A percentile compares a stretch with the other conserved stretches of the same genome.
These are phyloP conservation scores for Candoia aspera DNA, from an alignment of 2,113 vertebrate genomes.

Conservation along the genomic window DNA sequence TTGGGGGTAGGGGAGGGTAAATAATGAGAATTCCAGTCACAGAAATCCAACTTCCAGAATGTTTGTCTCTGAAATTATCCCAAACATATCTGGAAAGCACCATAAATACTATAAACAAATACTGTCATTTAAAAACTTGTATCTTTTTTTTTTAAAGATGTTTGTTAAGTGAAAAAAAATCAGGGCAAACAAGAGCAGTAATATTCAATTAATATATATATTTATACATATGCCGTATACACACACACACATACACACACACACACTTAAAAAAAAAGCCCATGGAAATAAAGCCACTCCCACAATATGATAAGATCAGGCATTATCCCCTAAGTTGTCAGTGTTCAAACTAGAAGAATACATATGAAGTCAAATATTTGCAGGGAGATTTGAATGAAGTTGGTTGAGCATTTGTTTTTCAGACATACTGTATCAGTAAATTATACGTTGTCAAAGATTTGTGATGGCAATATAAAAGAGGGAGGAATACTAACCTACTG, in stretches of 20 bases:
- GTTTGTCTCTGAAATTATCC: not conserved
- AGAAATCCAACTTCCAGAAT: not conserved
- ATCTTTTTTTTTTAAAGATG: not conserved
- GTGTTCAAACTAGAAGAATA: not conserved
- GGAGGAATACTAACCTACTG: not conserved
- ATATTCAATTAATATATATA: too few species aligned
- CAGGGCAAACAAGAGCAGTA: not conserved
- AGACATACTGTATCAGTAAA: not conserved
- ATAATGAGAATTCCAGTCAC: not conserved
- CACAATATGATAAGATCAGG: not conserved
- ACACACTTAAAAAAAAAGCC: not conserved
- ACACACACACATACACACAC: too few species aligned
- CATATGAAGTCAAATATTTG: not conserved
- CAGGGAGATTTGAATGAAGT: not conserved
- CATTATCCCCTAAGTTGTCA: not conserved
- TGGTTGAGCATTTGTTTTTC: not conserved
- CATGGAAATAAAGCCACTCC: not conserved
- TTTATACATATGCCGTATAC: too few species aligned
- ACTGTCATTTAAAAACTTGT: not conserved
- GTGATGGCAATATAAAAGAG: not conserved
- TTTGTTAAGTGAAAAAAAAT: not conserved
- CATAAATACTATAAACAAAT: not conserved
- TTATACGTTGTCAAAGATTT: not conserved
- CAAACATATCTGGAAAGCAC: not conserved
- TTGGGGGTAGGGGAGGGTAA: not conserved